Conservation (phyloP, 2,888 invertebrate species). For the Ichneumoninae sp. region DNA sequence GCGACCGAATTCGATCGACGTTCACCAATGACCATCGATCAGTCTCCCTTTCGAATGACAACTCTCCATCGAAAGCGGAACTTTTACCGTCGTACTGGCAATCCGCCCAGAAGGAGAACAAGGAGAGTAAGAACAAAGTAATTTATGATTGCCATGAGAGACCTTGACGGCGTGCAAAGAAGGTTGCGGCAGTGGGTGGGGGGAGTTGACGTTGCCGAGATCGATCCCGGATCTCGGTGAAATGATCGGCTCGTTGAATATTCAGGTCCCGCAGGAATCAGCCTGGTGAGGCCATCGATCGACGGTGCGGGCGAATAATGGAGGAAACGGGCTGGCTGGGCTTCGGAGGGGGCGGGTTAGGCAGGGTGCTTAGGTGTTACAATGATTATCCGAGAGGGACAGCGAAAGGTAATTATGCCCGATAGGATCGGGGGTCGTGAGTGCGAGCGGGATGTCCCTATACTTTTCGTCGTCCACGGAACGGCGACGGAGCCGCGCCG, state of each 20-base stretch:
- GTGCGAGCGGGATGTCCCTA: slow-evolving; percentile 77
- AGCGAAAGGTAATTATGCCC: slow-evolving; percentile 83
- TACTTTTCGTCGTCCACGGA: slow-evolving; percentile 77
- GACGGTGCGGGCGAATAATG: slow-evolving; percentile 77
- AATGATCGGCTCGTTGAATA: slow-evolving; percentile 49
- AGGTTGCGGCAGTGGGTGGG: neutral
- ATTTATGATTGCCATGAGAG: slow-evolving; percentile 15
- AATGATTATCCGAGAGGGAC: slow-evolving; percentile 84
- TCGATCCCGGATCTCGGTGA: slow-evolving; percentile 31
- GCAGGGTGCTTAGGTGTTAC: slow-evolving; percentile 84
- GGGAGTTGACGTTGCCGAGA: neutral
- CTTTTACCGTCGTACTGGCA: neutral
- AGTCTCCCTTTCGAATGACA: slow-evolving; percentile 7
- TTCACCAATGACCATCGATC: neutral
- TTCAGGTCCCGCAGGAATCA: slow-evolving; percentile 50
- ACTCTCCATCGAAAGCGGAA: neutral
- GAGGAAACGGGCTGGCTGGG: slow-evolving; percentile 79
- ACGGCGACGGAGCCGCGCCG: slow-evolving; percentile 59
- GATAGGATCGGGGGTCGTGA: slow-evolving; percentile 79
- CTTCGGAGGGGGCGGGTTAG: slow-evolving; percentile 75
- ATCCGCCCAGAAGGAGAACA: neutral
- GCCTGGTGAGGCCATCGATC: slow-evolving; percentile 75
- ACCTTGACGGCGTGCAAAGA: neutral
- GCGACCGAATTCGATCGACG: neutral
- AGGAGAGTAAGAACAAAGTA: slow-evolving; percentile 6